phyloP scores from a whole-genome alignment of 1,140 invertebrate genomes.

The Trichonephila inaurata region DNA sequence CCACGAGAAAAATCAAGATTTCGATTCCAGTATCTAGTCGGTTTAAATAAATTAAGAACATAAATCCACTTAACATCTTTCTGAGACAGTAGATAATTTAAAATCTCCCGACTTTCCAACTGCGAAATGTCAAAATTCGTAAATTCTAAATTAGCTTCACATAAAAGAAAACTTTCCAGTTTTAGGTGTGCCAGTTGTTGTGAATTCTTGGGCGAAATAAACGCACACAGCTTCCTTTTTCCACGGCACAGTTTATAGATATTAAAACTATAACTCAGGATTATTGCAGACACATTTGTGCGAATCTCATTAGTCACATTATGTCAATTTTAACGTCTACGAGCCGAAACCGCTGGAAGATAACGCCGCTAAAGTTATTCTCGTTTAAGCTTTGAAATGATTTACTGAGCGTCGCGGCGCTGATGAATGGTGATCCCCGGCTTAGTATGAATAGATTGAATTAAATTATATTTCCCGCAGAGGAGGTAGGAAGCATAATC shows the following conservation, averaged over 20 bases:
- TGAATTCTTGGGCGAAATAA: neutral
- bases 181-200: neutral
- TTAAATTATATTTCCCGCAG: constrained; percentile 1
- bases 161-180: neutral
- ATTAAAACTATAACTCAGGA: constrained; percentile 28
- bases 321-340: neutral
- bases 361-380: neutral
- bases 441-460: neutral
- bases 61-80: too few relatives aligned
- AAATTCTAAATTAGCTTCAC: neutral
- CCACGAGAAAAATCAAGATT: too few relatives aligned
- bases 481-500: neutral
- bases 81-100: too few relatives aligned
- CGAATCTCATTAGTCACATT: constrained; percentile 27
- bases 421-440: constrained; percentile 4
- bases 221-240: neutral
- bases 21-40: too few relatives aligned
- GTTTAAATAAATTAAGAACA: too few relatives aligned
- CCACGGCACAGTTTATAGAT: neutral
- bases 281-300: constrained; percentile 5
- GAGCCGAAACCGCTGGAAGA: neutral
- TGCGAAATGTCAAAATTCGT: too few relatives aligned
- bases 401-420: neutral
- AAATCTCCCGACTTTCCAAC: too few relatives aligned
- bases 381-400: neutral